Evolutionary conservation across 2,113 vertebrate genomes (phyloP).

Genomic region (Neotragus pygmaeus): DNA sequence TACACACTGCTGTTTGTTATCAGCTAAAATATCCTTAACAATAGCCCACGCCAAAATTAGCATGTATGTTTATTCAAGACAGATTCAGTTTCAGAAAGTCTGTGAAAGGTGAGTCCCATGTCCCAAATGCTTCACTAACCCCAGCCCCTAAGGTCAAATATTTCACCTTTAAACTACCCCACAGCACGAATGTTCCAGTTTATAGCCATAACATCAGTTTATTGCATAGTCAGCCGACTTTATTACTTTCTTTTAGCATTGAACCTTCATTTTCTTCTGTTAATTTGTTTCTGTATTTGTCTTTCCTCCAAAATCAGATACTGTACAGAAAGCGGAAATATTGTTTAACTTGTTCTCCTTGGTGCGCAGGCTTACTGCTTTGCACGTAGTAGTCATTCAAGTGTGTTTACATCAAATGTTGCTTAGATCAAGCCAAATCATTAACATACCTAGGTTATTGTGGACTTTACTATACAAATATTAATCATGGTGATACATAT

Average conservation of each 20-base stretch:
- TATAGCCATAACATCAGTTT: background rate
- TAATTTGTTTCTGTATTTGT: constrained; percentile 25
- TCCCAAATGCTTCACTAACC: background rate
- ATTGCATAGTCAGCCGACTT: background rate
- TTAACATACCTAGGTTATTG: background rate
- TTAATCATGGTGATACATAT: background rate
- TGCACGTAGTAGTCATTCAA: background rate
- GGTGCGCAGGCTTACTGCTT: background rate
- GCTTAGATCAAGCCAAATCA: background rate
- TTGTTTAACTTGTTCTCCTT: background rate
- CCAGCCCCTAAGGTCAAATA: background rate
- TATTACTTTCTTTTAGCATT: background rate
- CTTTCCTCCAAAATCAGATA: background rate
- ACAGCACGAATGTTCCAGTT: background rate
- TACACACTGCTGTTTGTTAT: background rate
- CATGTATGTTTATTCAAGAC: background rate
- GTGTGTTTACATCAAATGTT: background rate
- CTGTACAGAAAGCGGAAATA: background rate
- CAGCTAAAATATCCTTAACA: constrained; percentile 1
- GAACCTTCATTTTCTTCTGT: background rate
- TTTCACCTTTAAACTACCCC: background rate
- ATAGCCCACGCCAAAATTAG: background rate
- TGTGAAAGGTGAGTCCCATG: background rate
- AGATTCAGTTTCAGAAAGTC: background rate
- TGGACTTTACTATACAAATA: background rate